Base-by-base conservation (phyloP, 2,888 invertebrate species). In the Tetropium fuscum region DNA sequence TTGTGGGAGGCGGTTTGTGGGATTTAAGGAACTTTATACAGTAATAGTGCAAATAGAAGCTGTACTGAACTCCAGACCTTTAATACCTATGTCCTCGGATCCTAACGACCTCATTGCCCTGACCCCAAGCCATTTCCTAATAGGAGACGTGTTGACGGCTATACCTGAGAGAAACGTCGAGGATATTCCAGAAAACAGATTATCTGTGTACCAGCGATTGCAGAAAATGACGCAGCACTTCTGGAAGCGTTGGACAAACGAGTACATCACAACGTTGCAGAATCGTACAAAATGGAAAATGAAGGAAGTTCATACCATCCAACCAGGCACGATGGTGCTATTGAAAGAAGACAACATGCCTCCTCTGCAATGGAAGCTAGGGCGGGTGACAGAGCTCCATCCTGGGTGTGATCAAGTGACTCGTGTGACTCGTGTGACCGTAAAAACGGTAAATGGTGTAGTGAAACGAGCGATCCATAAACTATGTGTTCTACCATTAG, bases 331-430 rank as follows among this genome's bases (percentile, higher is more conserved):
- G 10, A 11, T 76, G 13, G 75, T 75, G n/a, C 38, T 75, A 7
- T n/a, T 75, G 13, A 69, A 61, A 15, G 69, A 74, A 11, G 68
- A 72, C 15, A 60, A 60, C 47, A 20, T 53, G 1, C 66, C 66
- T 7, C 66, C 70, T 10, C 11, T 54, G 2, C 38, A 66, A 4
- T 76, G 75, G 74, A 45, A 40, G n/a, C 43, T 72, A 4, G 74
- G 62, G 2, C 41, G 66, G 36, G 56, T 75, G 4, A 40, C 49
- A 4, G 53, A 70, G n/a, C 25, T 71, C 10, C 65, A 71, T 48
- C 72, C 70, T 3, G 72, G 73, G 25, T 3, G 32, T 3, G 74
- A 75, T 53, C 68, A 62, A 2, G 27, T 64, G 1, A 65, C 67
- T 6, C 56, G 73, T 30, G 70, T 71, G n/a, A n/a, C n/a, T n/a